A percentile compares a stretch with the other conserved stretches of the same genome.
phyloP scores from a whole-genome alignment of 2,888 invertebrate genomes.

The Stomorhina lunata region DNA sequence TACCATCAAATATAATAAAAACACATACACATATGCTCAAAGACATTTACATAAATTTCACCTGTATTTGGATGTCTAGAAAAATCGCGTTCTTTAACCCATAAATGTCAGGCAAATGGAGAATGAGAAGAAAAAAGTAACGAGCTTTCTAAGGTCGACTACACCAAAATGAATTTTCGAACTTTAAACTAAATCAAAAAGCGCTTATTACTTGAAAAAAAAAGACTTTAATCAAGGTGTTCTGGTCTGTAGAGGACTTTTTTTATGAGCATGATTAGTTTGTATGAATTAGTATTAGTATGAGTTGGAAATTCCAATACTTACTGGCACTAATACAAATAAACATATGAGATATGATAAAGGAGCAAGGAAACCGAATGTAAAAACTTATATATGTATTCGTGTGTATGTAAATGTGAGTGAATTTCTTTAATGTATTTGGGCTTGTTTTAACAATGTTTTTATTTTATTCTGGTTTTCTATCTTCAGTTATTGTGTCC shows the following conservation, averaged over 20 bases:
- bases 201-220: conserved; percentile 70
- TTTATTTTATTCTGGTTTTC: conserved; percentile 52
- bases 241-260: conserved; percentile 56
- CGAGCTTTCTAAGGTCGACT: conserved; percentile 26
- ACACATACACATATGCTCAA: conserved; percentile 6
- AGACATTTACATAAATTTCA: neutral
- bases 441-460: conserved; percentile 65
- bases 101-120: conserved; percentile 24
- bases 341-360: neutral
- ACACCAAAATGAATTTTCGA: conserved; percentile 73
- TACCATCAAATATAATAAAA: neutral
- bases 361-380: no score
- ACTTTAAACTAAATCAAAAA: conserved; percentile 66
- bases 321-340: no score
- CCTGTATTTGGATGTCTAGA: neutral
- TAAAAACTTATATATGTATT: neutral
- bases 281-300: conserved; percentile 4
- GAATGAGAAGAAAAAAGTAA: neutral
- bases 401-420: neutral
- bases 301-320: conserved; percentile 34
- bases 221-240: conserved; percentile 69
- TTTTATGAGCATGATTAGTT: neutral
- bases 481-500: conserved; percentile 51
- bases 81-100: conserved; percentile 52
- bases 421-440: conserved; percentile 45